phyloP scores from a whole-genome alignment of 2,113 vertebrate species.

The Pteropus alecto region DNA sequence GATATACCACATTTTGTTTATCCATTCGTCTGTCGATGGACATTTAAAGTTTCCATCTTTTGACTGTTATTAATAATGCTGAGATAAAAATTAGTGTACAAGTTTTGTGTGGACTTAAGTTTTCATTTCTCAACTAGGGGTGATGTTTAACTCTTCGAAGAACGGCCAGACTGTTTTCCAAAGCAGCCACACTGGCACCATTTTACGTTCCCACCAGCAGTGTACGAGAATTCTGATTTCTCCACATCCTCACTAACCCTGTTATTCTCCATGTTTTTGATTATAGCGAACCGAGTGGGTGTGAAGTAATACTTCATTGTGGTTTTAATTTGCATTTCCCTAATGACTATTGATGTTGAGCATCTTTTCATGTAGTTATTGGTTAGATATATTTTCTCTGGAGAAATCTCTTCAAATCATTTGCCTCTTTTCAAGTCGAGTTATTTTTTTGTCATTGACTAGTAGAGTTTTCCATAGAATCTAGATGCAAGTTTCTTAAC shows the following conservation, averaged over 20 bases:
- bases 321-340: not conserved
- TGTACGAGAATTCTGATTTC: not conserved
- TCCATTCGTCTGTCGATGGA: not conserved
- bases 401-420: not conserved
- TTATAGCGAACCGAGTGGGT: not conserved
- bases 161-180: not conserved
- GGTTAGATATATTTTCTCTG: not conserved
- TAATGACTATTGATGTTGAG: not conserved
- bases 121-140: not conserved
- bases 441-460: not conserved
- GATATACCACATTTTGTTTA: not conserved
- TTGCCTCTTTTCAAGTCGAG: not conserved
- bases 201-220: not conserved
- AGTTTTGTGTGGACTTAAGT: not conserved
- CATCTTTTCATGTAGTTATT: not conserved
- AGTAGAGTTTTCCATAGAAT: not conserved
- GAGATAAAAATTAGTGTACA: not conserved
- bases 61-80: not conserved
- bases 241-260: not conserved
- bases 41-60: not conserved
- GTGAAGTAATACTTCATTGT: not conserved
- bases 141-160: not conserved
- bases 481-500: not conserved
- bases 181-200: not conserved
- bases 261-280: not conserved